Base-by-base conservation (phyloP, 2,797 vertebrate species). In the Graptemys geographica region DNA sequence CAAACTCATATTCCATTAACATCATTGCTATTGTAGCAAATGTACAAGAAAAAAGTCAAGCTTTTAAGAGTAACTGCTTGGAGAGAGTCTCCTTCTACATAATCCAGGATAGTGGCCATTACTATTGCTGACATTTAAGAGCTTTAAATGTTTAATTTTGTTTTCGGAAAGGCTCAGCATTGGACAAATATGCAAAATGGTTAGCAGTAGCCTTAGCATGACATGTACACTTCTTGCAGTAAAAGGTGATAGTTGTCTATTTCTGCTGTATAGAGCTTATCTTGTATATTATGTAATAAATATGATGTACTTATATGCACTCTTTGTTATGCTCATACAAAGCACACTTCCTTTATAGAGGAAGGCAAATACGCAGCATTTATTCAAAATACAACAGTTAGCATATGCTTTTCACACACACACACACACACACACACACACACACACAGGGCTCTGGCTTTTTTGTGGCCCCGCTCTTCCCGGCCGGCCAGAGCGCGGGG, bases 11-110 rank as follows among this genome's bases (percentile, higher is more conserved):
- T 1, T 49, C 80, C 44, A 90, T 94, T 94, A 95, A 94, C 92
- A 95, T 95, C 93, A 92, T 65, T 92, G 31, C 85, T 87, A 19
- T 88, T 91, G 80, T 84, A 94, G 86, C 91, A 93, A 86, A 83
- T 74, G 57, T 87, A 81, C 86, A 88, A 94, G 81, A 74, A 84
- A 90, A 92, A 84, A 89, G 41, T 92, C 27, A 57, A 79, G n/a
- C 53, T 81, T 49, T 81, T 59, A 41, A 85, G 47, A 53, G 37
- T 51, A 93, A 85, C 19, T 7, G 2, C 12, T 47, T 56, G 27
- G 12, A 56, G 82, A 82, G 51, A 82, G 52, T 21, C 5, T 0
- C 31, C 83, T 81, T 88, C 92, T 91, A 69, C 16, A 16, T 9
- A 90, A 56, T 37, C 53, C 21, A 80, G 78, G 86, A 78, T 16